A percentile compares a stretch with the other conserved stretches of the same genome.
Conservation (phyloP, 2,797 vertebrate genomes). For the Eulemur mongoz region DNA sequence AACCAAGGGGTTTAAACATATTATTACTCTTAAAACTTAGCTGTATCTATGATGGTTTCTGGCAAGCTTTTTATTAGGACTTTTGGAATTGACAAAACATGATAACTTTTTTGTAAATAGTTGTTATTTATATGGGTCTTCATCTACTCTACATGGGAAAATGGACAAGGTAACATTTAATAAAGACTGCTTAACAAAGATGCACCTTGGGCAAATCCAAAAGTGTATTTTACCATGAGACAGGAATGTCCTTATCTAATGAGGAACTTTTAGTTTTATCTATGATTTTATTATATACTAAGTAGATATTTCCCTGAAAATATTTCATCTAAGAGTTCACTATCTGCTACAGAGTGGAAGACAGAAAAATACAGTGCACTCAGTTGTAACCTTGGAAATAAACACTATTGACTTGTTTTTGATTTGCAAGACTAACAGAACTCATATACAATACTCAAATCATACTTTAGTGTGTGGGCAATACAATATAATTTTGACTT, state of each 20-base stretch:
- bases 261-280: not conserved
- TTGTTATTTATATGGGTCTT: not conserved
- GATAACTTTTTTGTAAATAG: not conserved
- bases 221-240: not conserved
- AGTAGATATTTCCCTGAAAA: not conserved
- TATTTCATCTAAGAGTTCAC: not conserved
- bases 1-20: not conserved
- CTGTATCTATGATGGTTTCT: not conserved
- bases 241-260: not conserved
- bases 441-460: conserved; percentile 20
- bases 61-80: not conserved
- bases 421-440: not conserved
- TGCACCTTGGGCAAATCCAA: not conserved
- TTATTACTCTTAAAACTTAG: not conserved
- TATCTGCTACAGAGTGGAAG: not conserved
- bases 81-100: not conserved
- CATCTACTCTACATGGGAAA: not conserved
- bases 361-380: not conserved
- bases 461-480: not conserved
- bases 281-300: not conserved
- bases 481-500: not conserved
- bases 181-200: not conserved
- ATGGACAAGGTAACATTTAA: not conserved
- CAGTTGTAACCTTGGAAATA: not conserved
- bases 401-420: conserved; percentile 58